Percentiles rank a stretch among this genome's conserved stretches.
phyloP scores from a whole-genome alignment of 2,797 vertebrate genomes.

The Denticeps clupeoides region DNA sequence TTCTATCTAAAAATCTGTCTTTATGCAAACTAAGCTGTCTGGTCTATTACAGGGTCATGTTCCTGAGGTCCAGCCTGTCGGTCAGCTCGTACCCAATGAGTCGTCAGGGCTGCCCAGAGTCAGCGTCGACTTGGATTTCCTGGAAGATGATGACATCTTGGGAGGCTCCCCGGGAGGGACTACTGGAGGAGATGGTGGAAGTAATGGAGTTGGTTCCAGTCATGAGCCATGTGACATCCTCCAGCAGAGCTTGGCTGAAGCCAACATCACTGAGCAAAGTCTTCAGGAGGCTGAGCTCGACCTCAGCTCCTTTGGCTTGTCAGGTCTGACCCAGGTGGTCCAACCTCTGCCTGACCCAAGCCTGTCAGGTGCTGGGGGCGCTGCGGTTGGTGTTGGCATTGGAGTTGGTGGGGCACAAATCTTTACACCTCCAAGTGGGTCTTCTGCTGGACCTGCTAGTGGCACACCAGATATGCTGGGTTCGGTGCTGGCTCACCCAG shows the following conservation, averaged over 20 bases:
- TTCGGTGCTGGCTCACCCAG: constrained; percentile 66
- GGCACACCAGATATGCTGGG: constrained; percentile 72
- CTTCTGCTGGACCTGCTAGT: constrained; percentile 47
- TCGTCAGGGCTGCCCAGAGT: constrained; percentile 61
- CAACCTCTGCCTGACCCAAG: constrained; percentile 63
- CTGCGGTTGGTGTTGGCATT: constrained; percentile 52
- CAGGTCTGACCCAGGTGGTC: constrained; percentile 79
- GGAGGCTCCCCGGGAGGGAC: constrained; percentile 61
- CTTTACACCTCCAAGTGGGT: constrained; percentile 54
- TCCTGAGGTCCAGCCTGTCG: constrained; percentile 67
- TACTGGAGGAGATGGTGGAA: constrained; percentile 51
- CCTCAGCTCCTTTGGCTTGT: constrained; percentile 83
- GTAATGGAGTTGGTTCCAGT: constrained; percentile 57
- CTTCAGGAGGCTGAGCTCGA: constrained; percentile 86
- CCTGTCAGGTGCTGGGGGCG: constrained; percentile 45
- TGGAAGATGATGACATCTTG: constrained; percentile 94
- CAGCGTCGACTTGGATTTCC: constrained; percentile 91
- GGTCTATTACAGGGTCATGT: constrained; percentile 68
- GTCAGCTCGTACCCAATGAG: constrained; percentile 61
- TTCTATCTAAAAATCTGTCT: neutral
- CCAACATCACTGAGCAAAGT: constrained; percentile 95
- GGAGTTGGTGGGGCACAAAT: constrained; percentile 65
- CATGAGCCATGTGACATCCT: constrained; percentile 90
- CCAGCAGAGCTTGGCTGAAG: constrained; percentile 91
- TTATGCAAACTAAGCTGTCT: constrained; percentile 8